Percentiles rank a stretch among this genome's conserved stretches.
phyloP scores from a whole-genome alignment of 2,797 vertebrate genomes.

The Megaceryle alcyon region DNA sequence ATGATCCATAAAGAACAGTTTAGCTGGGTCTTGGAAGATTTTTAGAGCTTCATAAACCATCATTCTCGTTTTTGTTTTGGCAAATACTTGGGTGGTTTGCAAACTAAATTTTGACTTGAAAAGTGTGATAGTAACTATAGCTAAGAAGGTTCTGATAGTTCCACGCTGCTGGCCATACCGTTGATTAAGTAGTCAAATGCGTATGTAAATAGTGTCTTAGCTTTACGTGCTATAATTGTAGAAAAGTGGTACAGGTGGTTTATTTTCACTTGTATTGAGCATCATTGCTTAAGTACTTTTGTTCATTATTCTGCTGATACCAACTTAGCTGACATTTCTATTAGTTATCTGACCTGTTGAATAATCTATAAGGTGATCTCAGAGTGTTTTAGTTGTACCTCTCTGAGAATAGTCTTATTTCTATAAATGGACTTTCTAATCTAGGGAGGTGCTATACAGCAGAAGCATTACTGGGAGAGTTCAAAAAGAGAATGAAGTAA shows the following conservation, averaged over 20 bases:
- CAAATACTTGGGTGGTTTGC: background rate
- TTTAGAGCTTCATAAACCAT: background rate
- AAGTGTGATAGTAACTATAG: background rate
- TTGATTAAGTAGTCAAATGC: background rate
- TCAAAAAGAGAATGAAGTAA: background rate
- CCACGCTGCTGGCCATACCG: background rate
- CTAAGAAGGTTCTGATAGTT: background rate
- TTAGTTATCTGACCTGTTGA: background rate
- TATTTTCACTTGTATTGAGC: background rate
- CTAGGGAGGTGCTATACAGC: background rate
- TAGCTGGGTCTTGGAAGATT: background rate
- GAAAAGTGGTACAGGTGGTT: background rate
- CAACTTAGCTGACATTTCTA: background rate
- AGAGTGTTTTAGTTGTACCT: background rate
- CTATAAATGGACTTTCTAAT: background rate
- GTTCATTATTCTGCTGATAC: background rate
- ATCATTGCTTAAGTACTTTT: background rate
- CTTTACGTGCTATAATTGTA: background rate
- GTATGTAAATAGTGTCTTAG: background rate
- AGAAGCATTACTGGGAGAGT: background rate
- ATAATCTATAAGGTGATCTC: background rate
- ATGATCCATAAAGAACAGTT: background rate
- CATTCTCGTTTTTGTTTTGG: background rate
- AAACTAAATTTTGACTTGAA: background rate
- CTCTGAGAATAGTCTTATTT: background rate